Evolutionary conservation across 2,888 invertebrate species (phyloP).

Genomic region (Plagiodera versicolora): DNA sequence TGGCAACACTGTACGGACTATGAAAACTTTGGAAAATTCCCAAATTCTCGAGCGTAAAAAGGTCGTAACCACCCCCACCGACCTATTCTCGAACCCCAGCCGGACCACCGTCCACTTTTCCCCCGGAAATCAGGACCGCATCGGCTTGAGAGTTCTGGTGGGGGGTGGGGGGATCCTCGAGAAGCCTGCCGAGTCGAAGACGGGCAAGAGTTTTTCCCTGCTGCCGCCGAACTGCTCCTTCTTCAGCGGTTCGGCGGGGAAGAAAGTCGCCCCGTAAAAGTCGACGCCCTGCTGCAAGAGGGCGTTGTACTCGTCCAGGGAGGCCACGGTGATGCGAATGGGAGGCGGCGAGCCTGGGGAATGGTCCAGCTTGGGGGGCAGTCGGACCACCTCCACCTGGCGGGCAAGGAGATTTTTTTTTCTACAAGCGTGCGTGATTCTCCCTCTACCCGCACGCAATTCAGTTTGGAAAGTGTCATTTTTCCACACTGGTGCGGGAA

Average conservation of each 20-base stretch:
- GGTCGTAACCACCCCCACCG: neutral
- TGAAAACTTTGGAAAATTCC: no score
- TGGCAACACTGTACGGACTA: no score
- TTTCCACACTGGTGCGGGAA: no score
- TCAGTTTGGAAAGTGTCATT: no score
- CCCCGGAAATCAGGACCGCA: slow-evolving; percentile 34
- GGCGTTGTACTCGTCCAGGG: slow-evolving; percentile 74
- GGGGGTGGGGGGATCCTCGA: slow-evolving; percentile 80
- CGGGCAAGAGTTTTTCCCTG: slow-evolving; percentile 62
- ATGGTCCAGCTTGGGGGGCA: slow-evolving; percentile 58
- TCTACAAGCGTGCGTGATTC: no score
- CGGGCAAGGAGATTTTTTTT: neutral
- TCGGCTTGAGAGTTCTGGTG: slow-evolving; percentile 63
- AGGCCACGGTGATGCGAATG: slow-evolving; percentile 74
- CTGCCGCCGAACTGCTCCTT: slow-evolving; percentile 62
- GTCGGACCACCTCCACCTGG: slow-evolving; percentile 70
- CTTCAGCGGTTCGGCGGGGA: slow-evolving; percentile 73
- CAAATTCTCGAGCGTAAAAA: neutral
- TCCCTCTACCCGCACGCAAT: no score
- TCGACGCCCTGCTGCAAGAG: slow-evolving; percentile 81
- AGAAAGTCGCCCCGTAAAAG: slow-evolving; percentile 86
- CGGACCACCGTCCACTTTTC: slow-evolving; percentile 16
- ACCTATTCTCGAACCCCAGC: slow-evolving; percentile 11
- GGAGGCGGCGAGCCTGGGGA: slow-evolving; percentile 65
- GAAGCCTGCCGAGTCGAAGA: slow-evolving; percentile 85